Evolutionary conservation across 2,113 vertebrate species (phyloP).

Genomic region (Gorsachius goisagi): DNA sequence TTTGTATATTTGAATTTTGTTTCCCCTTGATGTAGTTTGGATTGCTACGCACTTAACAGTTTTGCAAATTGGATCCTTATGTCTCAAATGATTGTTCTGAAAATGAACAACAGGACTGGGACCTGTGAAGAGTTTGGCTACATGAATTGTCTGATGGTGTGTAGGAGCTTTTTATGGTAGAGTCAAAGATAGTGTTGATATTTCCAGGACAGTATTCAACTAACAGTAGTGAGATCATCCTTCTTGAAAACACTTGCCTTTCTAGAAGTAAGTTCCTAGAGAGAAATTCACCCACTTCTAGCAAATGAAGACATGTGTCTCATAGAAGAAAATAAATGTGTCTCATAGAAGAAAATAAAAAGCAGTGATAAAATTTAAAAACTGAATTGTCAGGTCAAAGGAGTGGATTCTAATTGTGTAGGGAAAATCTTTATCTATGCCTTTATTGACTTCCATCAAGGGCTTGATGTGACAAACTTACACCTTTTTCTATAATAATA

Average conservation of each 20-base stretch:
- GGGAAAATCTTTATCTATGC: neutral
- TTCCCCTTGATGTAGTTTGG: neutral
- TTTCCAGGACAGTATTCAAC: neutral
- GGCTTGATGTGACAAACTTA: neutral
- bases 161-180: neutral
- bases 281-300: neutral
- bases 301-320: neutral
- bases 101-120: neutral
- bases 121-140: neutral
- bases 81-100: neutral
- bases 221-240: neutral
- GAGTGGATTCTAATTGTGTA: neutral
- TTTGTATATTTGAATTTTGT: neutral
- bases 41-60: neutral
- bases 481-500: neutral
- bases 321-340: neutral
- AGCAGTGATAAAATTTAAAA: neutral
- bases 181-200: neutral
- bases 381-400: neutral
- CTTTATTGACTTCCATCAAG: neutral
- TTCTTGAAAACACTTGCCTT: neutral
- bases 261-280: neutral
- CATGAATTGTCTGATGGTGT: neutral
- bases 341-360: neutral
- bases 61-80: neutral